Base-by-base conservation (phyloP, 2,888 invertebrate species). In the Euproctis similis region DNA sequence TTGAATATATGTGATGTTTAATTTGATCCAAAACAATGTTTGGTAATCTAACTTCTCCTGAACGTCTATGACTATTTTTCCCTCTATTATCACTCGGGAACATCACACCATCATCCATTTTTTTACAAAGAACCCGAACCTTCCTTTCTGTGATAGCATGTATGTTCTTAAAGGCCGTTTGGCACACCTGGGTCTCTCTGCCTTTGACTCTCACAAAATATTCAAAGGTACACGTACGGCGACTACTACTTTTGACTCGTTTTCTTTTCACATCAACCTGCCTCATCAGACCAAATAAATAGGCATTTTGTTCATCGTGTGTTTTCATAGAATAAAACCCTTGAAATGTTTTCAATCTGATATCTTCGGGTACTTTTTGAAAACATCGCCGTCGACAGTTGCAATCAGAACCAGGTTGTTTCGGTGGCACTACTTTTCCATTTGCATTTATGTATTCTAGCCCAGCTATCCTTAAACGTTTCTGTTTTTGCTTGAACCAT, bases 401-500 rank as follows among this genome's bases (percentile, higher is more conserved):
- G 45, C 87, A 87, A 43, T 87, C 86, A 22, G 82, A 64, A 1
- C 87, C 87, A 1, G 86, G 86, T 41, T 78, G 71, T 53, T 86
- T 86, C 17, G 78, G 80, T n/a, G 85, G 77, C 11, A 87, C 84
- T n/a, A 86, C 44, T 61, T 86, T 82, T 42, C 87, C 87, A 63
- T 86, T 86, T 54, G 86, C 85, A 56, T 86, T 87, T 59, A 86
- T 75, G 46, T 87, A 86, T 46, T 86, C 80, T 46, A 86, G 56
- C 11, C 87, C 87, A 24, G 87, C 86, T 44, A 87, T 85, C 46
- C 87, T 71, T 28, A 86, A 55, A 6, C 86, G 72, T 55, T 87
- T 87, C 50, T 86, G 85, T 58, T 86, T 86, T 61, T 86, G 86
- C 63, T 86, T 86, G 71, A 86, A 86, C 86, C 87, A 87, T 82